Evolutionary conservation across 2,888 invertebrate genomes (phyloP).

Genomic region (Drosophila neutralis): DNA sequence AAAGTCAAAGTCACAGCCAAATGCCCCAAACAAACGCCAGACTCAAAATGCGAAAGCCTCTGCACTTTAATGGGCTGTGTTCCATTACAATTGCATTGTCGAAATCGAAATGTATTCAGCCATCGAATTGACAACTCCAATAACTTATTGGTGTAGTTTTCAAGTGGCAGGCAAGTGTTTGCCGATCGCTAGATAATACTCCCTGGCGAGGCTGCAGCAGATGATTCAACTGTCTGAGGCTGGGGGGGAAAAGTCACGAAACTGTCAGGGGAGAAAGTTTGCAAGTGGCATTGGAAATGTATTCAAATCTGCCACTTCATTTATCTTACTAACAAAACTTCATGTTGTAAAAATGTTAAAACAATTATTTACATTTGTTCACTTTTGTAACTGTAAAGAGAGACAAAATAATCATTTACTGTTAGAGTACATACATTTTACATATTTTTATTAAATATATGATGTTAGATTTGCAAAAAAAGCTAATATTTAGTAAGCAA

Average conservation of each 20-base stretch:
- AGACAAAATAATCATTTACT: neutral
- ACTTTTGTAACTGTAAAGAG: neutral
- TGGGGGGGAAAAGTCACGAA: too few species aligned
- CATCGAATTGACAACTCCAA: constrained; percentile 1
- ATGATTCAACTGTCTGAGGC: constrained; percentile 21
- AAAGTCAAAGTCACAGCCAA: constrained; percentile 14
- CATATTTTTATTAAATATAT: too few species aligned
- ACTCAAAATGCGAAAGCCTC: constrained; percentile 33
- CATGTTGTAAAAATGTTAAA: neutral
- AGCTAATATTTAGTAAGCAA: neutral
- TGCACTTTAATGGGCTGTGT: constrained; percentile 32
- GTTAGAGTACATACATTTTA: neutral
- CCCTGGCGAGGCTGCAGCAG: neutral
- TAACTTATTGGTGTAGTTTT: constrained; percentile 10
- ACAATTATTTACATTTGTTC: neutral
- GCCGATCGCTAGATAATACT: neutral
- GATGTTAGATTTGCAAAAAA: too few species aligned
- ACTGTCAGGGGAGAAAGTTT: neutral
- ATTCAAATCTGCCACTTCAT: neutral
- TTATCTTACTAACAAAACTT: neutral
- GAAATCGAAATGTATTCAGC: constrained; percentile 13
- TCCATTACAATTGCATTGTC: neutral
- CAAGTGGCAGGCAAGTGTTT: constrained; percentile 3
- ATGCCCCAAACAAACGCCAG: constrained; percentile 1
- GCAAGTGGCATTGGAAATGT: neutral